A percentile compares a stretch with the other conserved stretches of the same genome.
Evolutionary conservation across 2,113 vertebrate species (phyloP).

Genomic region (Fregetta grallaria): DNA sequence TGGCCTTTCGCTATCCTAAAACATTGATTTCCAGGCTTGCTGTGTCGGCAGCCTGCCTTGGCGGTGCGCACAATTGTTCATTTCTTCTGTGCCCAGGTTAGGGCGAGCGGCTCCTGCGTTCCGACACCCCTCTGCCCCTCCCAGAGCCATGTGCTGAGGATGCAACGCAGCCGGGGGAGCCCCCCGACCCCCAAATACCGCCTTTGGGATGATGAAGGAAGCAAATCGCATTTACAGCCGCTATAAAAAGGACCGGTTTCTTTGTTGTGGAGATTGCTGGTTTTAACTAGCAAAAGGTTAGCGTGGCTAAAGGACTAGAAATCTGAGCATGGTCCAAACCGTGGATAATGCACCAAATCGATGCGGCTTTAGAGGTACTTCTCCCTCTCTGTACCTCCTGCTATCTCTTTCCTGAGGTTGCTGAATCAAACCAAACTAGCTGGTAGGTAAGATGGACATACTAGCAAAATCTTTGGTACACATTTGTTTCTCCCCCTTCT

Average conservation of each 20-base stretch:
- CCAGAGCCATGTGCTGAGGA: not conserved
- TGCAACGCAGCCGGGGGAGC: not conserved
- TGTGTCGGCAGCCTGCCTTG: not conserved
- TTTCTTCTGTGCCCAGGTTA: not conserved
- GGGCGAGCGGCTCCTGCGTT: not conserved
- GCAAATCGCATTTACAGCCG: not conserved
- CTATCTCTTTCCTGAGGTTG: not conserved
- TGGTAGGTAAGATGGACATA: not conserved
- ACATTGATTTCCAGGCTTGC: not conserved
- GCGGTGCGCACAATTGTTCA: not conserved
- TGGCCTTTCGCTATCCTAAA: not conserved
- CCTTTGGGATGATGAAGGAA: not conserved
- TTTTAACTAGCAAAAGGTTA: not conserved
- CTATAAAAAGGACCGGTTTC: not conserved
- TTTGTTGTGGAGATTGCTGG: not conserved
- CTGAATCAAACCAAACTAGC: not conserved
- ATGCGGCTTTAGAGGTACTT: not conserved
- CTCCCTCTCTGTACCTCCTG: not conserved
- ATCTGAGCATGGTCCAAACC: not conserved
- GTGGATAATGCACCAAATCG: not conserved
- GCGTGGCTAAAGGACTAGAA: not conserved
- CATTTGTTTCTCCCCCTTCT: not conserved
- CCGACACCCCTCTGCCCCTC: not conserved
- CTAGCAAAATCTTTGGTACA: not conserved
- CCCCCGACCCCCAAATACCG: rapidly evolving